Conservation (phyloP, 2,888 invertebrate species). For the Anorthoa munda region DNA sequence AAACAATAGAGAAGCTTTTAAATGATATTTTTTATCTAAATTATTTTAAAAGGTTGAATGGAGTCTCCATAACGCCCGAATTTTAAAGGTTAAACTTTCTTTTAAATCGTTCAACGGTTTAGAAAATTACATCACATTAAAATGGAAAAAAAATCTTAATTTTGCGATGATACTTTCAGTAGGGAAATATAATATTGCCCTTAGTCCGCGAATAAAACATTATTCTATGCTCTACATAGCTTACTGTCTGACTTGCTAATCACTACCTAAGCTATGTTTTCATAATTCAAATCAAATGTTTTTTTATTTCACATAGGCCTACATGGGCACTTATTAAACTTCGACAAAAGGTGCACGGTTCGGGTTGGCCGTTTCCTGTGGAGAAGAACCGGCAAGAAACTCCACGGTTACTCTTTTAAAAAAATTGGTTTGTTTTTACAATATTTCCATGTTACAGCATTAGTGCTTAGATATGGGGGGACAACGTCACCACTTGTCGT, state of each 20-base stretch:
- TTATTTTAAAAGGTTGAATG: slow-evolving; percentile 32
- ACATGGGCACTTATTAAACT: too few relatives aligned
- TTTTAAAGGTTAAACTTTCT: not conserved
- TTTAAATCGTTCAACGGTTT: not conserved
- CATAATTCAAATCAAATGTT: too few relatives aligned
- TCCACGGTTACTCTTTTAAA: too few relatives aligned
- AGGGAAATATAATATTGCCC: not conserved
- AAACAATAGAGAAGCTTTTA: slow-evolving; percentile 32
- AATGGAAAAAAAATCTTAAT: fast-evolving
- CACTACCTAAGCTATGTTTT: too few relatives aligned
- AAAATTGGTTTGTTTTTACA: too few relatives aligned
- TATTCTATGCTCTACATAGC: not conserved
- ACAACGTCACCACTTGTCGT: too few relatives aligned
- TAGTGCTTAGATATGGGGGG: too few relatives aligned
- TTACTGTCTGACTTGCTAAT: not conserved
- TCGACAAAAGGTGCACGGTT: too few relatives aligned
- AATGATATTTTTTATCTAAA: slow-evolving; percentile 12
- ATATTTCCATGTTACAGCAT: too few relatives aligned
- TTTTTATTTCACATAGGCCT: too few relatives aligned
- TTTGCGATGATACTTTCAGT: not conserved
- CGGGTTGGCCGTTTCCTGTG: too few relatives aligned
- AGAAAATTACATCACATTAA: not conserved
- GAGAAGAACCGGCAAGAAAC: too few relatives aligned
- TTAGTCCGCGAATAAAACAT: not conserved
- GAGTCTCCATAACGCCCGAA: not conserved